Percentiles rank a stretch among this genome's conserved stretches.
Evolutionary conservation across 1,140 invertebrate genomes (phyloP).

Genomic region (Archivesica marissinica): DNA sequence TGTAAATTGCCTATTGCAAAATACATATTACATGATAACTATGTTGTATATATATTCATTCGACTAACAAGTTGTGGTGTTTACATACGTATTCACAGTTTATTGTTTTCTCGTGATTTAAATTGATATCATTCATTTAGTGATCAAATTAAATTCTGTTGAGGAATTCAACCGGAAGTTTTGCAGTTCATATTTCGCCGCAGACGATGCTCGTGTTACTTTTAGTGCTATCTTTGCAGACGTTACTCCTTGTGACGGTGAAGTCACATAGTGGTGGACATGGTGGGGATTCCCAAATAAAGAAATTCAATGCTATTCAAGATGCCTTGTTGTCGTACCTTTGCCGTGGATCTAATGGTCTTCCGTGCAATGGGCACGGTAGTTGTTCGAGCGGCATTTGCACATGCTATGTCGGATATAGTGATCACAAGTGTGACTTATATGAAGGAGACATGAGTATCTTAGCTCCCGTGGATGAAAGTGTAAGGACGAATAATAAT

Average conservation of each 20-base stretch:
- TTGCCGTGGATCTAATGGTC: constrained; percentile 10
- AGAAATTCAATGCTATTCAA: background rate
- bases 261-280: constrained; percentile 15
- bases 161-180: background rate
- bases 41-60: background rate
- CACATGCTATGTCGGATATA: constrained; percentile 11
- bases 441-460: background rate
- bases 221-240: background rate
- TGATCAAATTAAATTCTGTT: background rate
- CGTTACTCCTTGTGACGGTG: background rate
- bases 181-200: background rate
- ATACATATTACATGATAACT: background rate
- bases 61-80: background rate
- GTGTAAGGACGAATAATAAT: background rate
- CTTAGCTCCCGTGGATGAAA: background rate
- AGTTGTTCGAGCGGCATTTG: background rate
- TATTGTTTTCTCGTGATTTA: background rate
- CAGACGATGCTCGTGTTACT: background rate
- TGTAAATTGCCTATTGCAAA: background rate
- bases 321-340: constrained; percentile 9
- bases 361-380: constrained; percentile 5
- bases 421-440: background rate
- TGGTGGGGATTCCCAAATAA: background rate
- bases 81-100: background rate
- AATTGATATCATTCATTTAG: background rate